A percentile compares a stretch with the other conserved stretches of the same genome.
Evolutionary conservation across 2,113 vertebrate genomes (phyloP).

Genomic region (Oreocharis arfaki): DNA sequence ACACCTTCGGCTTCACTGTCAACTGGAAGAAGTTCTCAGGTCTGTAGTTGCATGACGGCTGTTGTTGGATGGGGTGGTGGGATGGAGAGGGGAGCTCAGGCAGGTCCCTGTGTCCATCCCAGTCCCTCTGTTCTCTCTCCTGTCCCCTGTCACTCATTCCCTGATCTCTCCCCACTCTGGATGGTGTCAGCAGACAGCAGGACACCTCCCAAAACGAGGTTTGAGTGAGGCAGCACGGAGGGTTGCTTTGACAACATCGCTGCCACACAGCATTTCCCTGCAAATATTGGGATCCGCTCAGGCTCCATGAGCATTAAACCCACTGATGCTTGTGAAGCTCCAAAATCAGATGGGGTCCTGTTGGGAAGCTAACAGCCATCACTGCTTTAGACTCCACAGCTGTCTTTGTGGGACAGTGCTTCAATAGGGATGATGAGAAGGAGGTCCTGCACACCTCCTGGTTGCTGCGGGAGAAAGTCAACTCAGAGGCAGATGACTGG

Average conservation of each 20-base stretch:
- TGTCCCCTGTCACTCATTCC: not conserved
- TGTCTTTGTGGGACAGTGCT: conserved; percentile 25
- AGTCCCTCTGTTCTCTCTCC: not conserved
- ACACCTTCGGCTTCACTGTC: not conserved
- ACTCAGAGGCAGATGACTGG: fast-evolving
- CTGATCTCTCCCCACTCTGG: not conserved
- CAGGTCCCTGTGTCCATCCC: too few species aligned
- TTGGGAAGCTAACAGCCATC: not conserved
- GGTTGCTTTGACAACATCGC: not conserved
- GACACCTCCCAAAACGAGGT: not conserved
- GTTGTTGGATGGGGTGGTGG: not conserved
- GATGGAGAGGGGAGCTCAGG: not conserved
- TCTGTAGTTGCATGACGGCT: not conserved
- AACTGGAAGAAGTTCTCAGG: conserved; percentile 31
- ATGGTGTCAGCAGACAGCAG: not conserved
- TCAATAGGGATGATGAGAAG: fast-evolving
- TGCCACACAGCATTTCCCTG: not conserved
- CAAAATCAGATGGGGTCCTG: not conserved
- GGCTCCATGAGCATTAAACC: not conserved
- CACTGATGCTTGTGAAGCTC: not conserved
- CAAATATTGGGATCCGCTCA: fast-evolving
- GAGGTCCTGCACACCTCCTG: conserved; percentile 13
- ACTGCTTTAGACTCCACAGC: not conserved
- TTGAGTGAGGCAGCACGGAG: fast-evolving
- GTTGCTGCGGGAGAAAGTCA: not conserved